These are phyloP conservation scores for Copidosoma aretas DNA, from an alignment of 2,888 invertebrate species.

Conservation along the genomic window DNA sequence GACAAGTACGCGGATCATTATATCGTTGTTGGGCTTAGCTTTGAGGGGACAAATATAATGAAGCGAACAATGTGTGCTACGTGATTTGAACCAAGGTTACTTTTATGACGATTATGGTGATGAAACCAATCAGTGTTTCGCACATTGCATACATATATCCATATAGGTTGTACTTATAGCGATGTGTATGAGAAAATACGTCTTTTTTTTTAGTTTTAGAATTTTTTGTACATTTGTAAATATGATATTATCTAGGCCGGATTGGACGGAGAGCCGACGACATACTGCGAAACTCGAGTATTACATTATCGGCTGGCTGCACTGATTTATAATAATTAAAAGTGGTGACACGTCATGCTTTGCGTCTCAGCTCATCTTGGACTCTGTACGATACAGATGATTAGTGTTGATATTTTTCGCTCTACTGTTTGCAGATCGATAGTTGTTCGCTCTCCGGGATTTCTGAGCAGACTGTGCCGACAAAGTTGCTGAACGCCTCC, in stretches of 20 bases:
- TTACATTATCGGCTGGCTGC: neutral
- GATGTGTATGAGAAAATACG: neutral
- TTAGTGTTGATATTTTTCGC: no score
- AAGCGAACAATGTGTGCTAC: no score
- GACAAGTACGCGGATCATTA: no score
- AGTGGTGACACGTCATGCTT: no score
- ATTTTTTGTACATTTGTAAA: conserved; percentile 30
- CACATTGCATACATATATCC: conserved; percentile 13
- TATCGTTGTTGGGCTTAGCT: no score
- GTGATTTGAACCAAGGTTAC: no score
- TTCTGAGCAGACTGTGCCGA: conserved; percentile 6
- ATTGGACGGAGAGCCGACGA: neutral
- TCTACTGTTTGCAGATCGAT: no score
- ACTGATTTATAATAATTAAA: neutral
- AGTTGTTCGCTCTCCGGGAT: conserved; percentile 13
- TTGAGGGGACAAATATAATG: no score
- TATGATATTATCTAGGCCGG: conserved; percentile 14
- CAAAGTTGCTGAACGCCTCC: conserved; percentile 23
- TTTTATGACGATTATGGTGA: conserved; percentile 6
- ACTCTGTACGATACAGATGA: neutral
- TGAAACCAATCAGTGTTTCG: conserved; percentile 14
- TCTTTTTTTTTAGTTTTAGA: conserved; percentile 4
- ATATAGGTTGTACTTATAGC: no score
- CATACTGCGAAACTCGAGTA: neutral
- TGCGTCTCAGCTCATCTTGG: no score